Conservation (phyloP, 2,113 vertebrate species). For the Nannospalax galili region DNA sequence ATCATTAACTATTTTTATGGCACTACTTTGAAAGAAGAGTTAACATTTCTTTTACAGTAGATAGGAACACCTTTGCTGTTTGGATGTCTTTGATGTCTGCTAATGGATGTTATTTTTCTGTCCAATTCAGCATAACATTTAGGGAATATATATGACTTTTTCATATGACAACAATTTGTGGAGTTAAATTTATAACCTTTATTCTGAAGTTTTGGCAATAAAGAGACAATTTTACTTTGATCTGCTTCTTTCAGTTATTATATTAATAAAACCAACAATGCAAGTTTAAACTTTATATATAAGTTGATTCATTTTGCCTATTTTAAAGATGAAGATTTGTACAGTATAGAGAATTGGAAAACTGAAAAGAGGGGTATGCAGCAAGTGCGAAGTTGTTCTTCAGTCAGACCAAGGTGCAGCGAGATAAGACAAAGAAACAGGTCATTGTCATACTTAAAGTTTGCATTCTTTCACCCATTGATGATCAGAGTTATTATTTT, state of each 20-base stretch:
- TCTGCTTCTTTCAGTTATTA: not conserved
- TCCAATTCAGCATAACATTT: not conserved
- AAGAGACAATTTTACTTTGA: conserved; percentile 38
- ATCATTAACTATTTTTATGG: not conserved
- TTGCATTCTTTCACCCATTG: not conserved
- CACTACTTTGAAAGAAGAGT: not conserved
- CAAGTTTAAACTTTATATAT: not conserved
- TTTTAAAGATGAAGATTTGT: not conserved
- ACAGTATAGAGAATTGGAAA: not conserved
- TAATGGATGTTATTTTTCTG: conserved; percentile 49
- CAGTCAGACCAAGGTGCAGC: not conserved
- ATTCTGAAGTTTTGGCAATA: not conserved
- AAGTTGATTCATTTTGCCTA: not conserved
- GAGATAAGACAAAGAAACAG: not conserved
- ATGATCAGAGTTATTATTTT: not conserved
- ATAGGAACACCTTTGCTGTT: conserved; percentile 22
- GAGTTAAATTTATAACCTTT: conserved; percentile 36
- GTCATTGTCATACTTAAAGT: too few species aligned
- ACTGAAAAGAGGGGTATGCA: not conserved
- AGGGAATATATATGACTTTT: not conserved
- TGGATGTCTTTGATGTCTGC: conserved; percentile 47
- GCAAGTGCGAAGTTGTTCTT: too few species aligned
- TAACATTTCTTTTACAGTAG: not conserved
- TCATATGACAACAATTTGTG: not conserved
- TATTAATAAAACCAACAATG: not conserved